A percentile compares a stretch with the other conserved stretches of the same genome.
phyloP scores from a whole-genome alignment of 2,113 vertebrate species.

The Australoheros scitulus region DNA sequence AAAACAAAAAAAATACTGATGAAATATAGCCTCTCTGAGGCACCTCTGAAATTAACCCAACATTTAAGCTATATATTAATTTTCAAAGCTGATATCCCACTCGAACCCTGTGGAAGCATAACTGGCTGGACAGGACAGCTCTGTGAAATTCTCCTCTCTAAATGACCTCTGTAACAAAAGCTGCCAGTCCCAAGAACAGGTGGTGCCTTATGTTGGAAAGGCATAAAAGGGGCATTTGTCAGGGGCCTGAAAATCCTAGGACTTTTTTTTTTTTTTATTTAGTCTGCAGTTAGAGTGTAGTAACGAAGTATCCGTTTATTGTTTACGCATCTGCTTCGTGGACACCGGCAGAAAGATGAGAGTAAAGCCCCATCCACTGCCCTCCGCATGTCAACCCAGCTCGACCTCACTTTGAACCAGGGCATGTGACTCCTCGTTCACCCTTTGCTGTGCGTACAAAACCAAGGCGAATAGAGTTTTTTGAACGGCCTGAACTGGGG shows the following conservation, averaged over 20 bases:
- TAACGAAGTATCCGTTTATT: neutral
- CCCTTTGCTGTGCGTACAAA: constrained; percentile 20
- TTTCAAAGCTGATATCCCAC: constrained; percentile 1
- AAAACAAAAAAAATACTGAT: neutral
- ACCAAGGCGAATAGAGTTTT: neutral
- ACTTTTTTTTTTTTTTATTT: too few relatives aligned
- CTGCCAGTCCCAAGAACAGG: constrained; percentile 80
- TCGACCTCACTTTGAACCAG: constrained; percentile 75
- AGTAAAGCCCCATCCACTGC: constrained; percentile 46
- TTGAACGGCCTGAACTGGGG: neutral
- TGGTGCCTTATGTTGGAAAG: constrained; percentile 73
- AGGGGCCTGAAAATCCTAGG: constrained; percentile 52
- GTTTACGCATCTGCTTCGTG: neutral
- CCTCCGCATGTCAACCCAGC: constrained; percentile 50
- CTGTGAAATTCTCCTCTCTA: constrained; percentile 71
- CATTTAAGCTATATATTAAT: too few relatives aligned
- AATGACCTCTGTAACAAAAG: constrained; percentile 78
- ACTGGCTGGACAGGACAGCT: constrained; percentile 53
- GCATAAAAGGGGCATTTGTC: constrained; percentile 80
- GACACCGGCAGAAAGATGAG: neutral
- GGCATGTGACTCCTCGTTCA: constrained; percentile 71
- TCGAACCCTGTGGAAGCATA: constrained; percentile 32
- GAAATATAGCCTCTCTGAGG: too few relatives aligned
- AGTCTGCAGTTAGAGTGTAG: neutral
- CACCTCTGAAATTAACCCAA: too few relatives aligned